Percentiles rank a stretch among this genome's conserved stretches.
Conservation (phyloP, 2,888 invertebrate genomes). For the Bedellia somnulentella region DNA sequence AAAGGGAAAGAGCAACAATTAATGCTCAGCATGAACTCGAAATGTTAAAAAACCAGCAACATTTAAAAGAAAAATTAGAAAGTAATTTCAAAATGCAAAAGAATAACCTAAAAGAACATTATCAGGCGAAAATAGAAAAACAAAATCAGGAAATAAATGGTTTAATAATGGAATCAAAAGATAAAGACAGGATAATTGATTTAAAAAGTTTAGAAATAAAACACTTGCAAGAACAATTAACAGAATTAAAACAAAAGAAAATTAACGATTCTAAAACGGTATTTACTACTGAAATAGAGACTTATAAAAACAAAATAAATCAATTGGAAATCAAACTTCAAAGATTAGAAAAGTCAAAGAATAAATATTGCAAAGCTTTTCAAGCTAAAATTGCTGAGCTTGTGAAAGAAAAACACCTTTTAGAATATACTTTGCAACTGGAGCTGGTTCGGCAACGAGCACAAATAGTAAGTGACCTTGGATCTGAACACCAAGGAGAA, state of each 20-base stretch:
- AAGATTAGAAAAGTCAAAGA: conserved; percentile 33
- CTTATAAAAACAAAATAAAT: conserved; percentile 17
- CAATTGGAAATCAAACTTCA: conserved; percentile 34
- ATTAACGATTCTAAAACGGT: conserved; percentile 21
- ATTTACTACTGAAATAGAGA: conserved; percentile 15
- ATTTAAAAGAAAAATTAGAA: too few species aligned
- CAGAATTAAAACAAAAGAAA: conserved; percentile 24
- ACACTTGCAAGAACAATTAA: conserved; percentile 20
- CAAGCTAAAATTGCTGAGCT: conserved; percentile 31
- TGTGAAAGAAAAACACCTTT: conserved; percentile 36
- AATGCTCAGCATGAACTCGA: too few species aligned
- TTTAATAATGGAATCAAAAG: too few species aligned
- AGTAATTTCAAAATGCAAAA: too few species aligned
- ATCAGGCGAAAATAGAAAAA: too few species aligned
- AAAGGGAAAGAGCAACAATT: too few species aligned
- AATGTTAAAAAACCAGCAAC: too few species aligned
- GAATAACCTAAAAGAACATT: too few species aligned
- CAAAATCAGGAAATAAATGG: conserved; percentile 3
- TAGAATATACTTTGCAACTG: conserved; percentile 36
- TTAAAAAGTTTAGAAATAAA: conserved; percentile 19
- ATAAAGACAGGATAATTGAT: conserved; percentile 6
- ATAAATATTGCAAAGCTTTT: conserved; percentile 24
- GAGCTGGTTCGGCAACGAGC: conserved; percentile 37
- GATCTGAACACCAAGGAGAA: conserved; percentile 33
- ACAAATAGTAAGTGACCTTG: conserved; percentile 30